phyloP scores from a whole-genome alignment of 2,113 vertebrate species.

The Ophthalmolycus amberensis region DNA sequence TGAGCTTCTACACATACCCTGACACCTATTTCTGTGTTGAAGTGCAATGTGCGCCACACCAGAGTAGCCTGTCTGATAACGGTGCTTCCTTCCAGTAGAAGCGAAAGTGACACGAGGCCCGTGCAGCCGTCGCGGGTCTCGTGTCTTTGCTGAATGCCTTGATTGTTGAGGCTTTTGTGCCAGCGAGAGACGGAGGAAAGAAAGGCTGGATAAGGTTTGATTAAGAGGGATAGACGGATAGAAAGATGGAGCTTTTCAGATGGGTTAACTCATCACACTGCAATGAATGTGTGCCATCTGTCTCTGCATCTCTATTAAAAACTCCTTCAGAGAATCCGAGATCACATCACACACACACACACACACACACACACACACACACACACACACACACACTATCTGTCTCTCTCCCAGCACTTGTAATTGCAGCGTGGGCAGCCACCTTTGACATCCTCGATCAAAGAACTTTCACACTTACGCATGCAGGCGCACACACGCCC shows the following conservation, averaged over 20 bases:
- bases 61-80: conserved; percentile 39
- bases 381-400: conserved; percentile 30
- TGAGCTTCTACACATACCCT: conserved; percentile 18
- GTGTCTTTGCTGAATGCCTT: conserved; percentile 16
- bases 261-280: conserved; percentile 62
- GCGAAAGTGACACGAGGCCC: conserved; percentile 19
- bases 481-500: conserved; percentile 17
- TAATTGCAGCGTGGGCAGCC: conserved; percentile 76
- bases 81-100: conserved; percentile 9
- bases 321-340: conserved; percentile 57
- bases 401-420: conserved; percentile 37
- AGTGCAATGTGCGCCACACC: conserved; percentile 22
- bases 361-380: conserved; percentile 49
- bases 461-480: conserved; percentile 66
- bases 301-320: conserved; percentile 73
- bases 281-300: conserved; percentile 74
- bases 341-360: conserved; percentile 56
- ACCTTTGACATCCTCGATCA: conserved; percentile 76
- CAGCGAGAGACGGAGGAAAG: not conserved
- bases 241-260: conserved; percentile 51
- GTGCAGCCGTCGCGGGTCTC: not conserved
- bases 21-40: conserved; percentile 47
- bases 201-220: conserved; percentile 40
- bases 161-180: conserved; percentile 39
- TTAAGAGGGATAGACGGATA: conserved; percentile 46